A percentile compares a stretch with the other conserved stretches of the same genome.
phyloP scores from a whole-genome alignment of 1,140 invertebrate species.

The Spodoptera litura region DNA sequence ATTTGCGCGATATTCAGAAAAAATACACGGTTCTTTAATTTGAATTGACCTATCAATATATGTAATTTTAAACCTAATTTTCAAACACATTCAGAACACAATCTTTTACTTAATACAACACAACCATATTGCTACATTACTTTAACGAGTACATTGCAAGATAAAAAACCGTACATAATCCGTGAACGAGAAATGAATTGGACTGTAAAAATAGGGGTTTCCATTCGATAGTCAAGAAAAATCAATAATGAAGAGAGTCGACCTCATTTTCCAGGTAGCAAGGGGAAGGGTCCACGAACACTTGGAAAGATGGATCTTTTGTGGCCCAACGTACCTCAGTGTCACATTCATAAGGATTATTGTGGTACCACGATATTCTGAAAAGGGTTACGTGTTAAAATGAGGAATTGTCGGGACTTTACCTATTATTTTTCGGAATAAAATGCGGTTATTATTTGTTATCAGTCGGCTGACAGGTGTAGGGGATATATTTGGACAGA shows the following conservation, averaged over 20 bases:
- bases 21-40: no score
- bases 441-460: neutral
- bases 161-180: constrained; percentile 13
- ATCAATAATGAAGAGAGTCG: constrained; percentile 34
- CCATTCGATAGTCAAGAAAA: constrained; percentile 28
- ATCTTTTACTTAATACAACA: neutral
- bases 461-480: no score
- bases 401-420: neutral
- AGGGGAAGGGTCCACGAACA: constrained; percentile 5
- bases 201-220: constrained; percentile 36
- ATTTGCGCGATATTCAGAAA: no score
- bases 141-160: neutral
- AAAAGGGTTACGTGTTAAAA: constrained; percentile 24
- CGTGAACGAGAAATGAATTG: constrained; percentile 22
- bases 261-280: constrained; percentile 29
- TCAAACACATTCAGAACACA: no score
- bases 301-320: constrained; percentile 27
- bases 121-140: neutral
- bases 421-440: neutral
- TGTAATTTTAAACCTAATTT: no score
- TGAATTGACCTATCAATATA: no score
- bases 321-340: neutral
- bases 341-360: constrained; percentile 34
- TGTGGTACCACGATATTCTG: constrained; percentile 12
- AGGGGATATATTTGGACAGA: no score